Conservation (phyloP, 2,113 vertebrate species). For the Plecturocebus donacophilus region DNA sequence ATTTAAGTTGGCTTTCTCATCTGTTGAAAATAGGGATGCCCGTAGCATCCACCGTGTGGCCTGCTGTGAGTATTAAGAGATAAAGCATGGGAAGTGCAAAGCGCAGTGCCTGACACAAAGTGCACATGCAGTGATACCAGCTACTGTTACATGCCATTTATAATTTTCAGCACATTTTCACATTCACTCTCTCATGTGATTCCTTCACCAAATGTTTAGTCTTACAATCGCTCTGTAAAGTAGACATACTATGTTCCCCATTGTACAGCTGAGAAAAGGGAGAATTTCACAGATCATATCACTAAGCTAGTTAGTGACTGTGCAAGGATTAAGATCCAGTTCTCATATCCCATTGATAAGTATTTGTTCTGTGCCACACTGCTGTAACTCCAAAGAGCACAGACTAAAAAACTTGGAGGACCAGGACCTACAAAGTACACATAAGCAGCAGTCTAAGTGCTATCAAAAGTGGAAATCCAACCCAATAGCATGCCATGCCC, state of each 20-base stretch:
- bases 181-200: not conserved
- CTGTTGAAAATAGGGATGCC: not conserved
- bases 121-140: no score
- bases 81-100: not conserved
- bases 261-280: not conserved
- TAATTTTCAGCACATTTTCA: not conserved
- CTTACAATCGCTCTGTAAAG: not conserved
- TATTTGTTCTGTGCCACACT: not conserved
- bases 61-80: not conserved
- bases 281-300: not conserved
- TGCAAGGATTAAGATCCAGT: not conserved
- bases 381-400: not conserved
- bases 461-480: not conserved
- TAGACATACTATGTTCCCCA: not conserved
- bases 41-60: not conserved
- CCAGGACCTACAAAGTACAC: not conserved
- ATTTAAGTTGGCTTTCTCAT: not conserved
- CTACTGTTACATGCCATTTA: not conserved
- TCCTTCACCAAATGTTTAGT: not conserved
- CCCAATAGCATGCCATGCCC: conserved; percentile 4
- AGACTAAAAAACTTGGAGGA: not conserved
- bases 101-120: not conserved
- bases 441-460: not conserved
- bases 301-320: not conserved
- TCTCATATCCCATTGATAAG: not conserved